These are phyloP conservation scores for Amblyornis subalaris DNA, from an alignment of 2,113 vertebrate species.

Conservation along the genomic window DNA sequence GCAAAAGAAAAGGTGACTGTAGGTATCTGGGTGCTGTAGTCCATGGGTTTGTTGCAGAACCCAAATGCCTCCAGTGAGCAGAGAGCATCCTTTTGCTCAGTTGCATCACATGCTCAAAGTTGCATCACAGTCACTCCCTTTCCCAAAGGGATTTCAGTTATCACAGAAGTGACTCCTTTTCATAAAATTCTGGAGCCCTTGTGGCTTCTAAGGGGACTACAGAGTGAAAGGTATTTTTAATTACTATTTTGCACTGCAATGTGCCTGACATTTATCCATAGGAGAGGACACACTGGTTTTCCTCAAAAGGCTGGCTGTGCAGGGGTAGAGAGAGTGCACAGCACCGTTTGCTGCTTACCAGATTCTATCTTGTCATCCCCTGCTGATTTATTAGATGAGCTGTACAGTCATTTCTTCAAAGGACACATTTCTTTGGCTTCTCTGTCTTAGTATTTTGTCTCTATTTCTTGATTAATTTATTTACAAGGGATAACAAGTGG, in stretches of 20 bases:
- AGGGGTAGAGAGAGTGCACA: not conserved
- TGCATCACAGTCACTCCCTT: not conserved
- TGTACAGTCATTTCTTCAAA: not conserved
- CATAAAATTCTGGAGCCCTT: not conserved
- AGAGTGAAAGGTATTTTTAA: not conserved
- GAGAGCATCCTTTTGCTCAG: not conserved
- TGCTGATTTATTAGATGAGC: not conserved
- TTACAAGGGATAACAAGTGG: not conserved
- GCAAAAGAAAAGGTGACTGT: not conserved
- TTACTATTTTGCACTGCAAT: not conserved
- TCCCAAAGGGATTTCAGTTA: not conserved
- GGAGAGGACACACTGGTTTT: not conserved
- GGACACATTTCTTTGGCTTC: not conserved
- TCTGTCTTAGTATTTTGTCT: accelerated
- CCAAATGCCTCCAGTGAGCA: not conserved
- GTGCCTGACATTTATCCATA: not conserved
- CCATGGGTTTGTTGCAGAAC: not conserved
- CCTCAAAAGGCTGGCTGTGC: not conserved
- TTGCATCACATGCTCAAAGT: not conserved
- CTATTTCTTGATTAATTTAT: not conserved
- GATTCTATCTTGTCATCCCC: not conserved
- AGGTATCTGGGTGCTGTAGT: not conserved
- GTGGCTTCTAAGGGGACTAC: not conserved
- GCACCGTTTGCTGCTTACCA: accelerated
- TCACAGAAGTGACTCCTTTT: not conserved